Conservation (phyloP, 2,888 invertebrate genomes). For the Scaptomyza polygonia region DNA sequence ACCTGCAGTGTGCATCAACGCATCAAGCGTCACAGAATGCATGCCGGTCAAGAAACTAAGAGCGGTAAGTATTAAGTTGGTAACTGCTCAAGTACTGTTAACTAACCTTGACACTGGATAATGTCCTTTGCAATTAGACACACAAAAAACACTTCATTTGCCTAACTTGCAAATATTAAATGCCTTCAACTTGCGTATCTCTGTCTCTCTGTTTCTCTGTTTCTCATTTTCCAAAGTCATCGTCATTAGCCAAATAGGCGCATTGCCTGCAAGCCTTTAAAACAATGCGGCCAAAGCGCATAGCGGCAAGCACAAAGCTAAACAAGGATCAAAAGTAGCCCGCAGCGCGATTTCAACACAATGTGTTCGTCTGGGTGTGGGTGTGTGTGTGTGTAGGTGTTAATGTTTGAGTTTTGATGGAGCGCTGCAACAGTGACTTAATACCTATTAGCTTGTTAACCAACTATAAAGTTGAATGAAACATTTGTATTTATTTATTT, state of each 20-base stretch:
- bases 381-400: neutral
- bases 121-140: neutral
- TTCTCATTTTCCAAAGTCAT: neutral
- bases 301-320: slow-evolving; percentile 7
- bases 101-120: slow-evolving; percentile 33
- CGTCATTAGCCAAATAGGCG: slow-evolving; percentile 16
- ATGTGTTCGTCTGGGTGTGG: neutral
- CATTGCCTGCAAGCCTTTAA: slow-evolving; percentile 5
- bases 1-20: slow-evolving; percentile 62
- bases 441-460: neutral
- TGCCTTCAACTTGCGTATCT: slow-evolving; percentile 33
- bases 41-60: slow-evolving; percentile 7
- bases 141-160: slow-evolving; percentile 20
- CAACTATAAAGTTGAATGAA: neutral
- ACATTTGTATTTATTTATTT: too few relatives aligned
- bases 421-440: neutral
- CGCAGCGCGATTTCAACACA: neutral
- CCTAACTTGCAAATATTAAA: slow-evolving; percentile 23
- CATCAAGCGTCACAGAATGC: slow-evolving; percentile 35
- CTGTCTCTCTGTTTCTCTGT: too few relatives aligned
- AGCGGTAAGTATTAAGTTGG: slow-evolving; percentile 21
- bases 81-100: slow-evolving; percentile 3
- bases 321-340: slow-evolving; percentile 6
- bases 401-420: neutral
- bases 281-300: neutral